Evolutionary conservation across 2,888 invertebrate species (phyloP), one percentile per base, ranked within the genome.

Genomic region (Notodonta dromedarius): DNA sequence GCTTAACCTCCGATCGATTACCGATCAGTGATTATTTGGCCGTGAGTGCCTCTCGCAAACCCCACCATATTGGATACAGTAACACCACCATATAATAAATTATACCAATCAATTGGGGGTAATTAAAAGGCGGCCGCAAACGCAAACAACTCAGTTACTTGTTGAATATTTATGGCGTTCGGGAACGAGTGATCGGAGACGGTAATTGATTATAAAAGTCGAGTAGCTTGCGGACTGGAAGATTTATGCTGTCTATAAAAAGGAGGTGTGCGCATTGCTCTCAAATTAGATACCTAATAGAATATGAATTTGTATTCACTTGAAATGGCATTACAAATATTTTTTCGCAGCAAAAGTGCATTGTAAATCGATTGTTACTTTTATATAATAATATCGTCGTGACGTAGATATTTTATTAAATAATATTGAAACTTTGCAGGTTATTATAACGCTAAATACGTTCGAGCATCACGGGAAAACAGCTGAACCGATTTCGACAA

Each of bases 161-260:
- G 78, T 83, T 80, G 85, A 84, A 87, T 87, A 88, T 88, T 89
- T 88, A 89, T 84, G 81, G 83, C 73, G 69, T 78, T 77, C 76
- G 71, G 76, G 76, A 82, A 76, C 83, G 86, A 86, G 82, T 88
- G 85, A 88, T 90, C 82, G 83, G 79, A 72, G 83, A 83, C 82
- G 74, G 86, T 89, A 90, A 91, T 90, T 88, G 90, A 89, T 89
- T 89, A 85, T 90, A 89, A 91, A 91, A 89, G 89, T 90, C 90
- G 75, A 81, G 77, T 73, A 82, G 84, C 82, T 83, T 80, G 84
- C 79, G 80, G 81, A 87, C 83, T 83, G 67, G 75, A 78, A 87
- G 87, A 90, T 91, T 91, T 91, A 91, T 85, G 83, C 76, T 73
- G 78, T 74, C 78, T 82, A 82, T 86, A 87, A 89, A 88, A 81